Base-by-base conservation (phyloP, 2,797 vertebrate species). In the Hybognathus amarus region DNA sequence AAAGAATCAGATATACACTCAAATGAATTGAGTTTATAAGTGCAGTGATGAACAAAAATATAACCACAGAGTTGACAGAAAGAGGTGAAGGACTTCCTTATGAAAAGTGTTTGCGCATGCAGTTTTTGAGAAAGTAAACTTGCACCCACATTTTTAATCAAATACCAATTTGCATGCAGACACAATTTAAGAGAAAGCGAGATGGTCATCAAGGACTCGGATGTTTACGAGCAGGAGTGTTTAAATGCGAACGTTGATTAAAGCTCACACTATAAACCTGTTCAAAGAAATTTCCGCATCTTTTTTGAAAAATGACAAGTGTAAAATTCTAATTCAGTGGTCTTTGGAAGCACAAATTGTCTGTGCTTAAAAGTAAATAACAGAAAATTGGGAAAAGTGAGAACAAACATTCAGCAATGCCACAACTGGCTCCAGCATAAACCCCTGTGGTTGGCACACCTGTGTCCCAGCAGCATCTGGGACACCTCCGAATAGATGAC, bases 401-500 rank as follows among this genome's bases (percentile, higher is more conserved):
- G 45, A 75, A 56, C 13, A 83, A 83, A 50, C 38, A 24, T 64
- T 73, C 69, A 42, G 67, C 52, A 56, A 61, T 56, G 59, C 52
- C 66, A 76, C 84, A 81, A 80, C 86, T 80, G 77, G 70, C 77
- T 82, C 69, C 50, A 78, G 56, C 66, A 79, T 81, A 79, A 80
- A 66, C 85, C 68, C 83, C 85, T 82, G 83, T 61, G 63, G 87
- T 54, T 83, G 71, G 56, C 80, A 86, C 87, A 88, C 76, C 85
- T 88, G 85, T 85, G 78, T 83, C 81, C 79, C 50, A 77, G 77
- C 68, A 67, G 85, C 83, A 88, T 83, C 79, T 85, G 75, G 80
- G 76, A 83, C 38, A n/a, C 45, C 63, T 79, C 67, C 4, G 85
- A 81, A 75, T 71, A 68, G 38, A 83, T 61, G 82, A 83, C 85